Evolutionary conservation across 2,888 invertebrate species (phyloP), one percentile per base, ranked within the genome.

Genomic region (Epirrita christyi): DNA sequence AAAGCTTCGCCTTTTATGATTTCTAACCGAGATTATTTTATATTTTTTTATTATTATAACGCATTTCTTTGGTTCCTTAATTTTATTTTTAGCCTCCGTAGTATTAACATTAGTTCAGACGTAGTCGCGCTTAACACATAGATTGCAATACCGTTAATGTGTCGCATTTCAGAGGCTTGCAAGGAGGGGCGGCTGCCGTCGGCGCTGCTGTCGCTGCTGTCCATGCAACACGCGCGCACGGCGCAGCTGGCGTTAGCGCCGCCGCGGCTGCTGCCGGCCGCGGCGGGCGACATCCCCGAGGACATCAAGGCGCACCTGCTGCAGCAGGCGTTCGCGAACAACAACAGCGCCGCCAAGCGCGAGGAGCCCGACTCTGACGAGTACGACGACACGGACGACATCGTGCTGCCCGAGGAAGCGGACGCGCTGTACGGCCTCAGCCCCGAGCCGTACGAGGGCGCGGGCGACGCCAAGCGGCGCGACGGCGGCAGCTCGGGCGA

Each of bases 21-120:
- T 86, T 87, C 90, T 91, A 92, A 91, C 91, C 76, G 88, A 87
- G 78, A 85, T 83, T 85, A 78, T 83, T 78, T 78, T 76, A 72
- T 78, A 68, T 76, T 75, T 75, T n/a, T 76, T 82, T 81, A 81
- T 84, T 84, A 86, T 83, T 82, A 83, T 91, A 91, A 92, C 92
- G 92, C 92, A 92, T 92, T 92, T 92, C 92, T 91, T 92, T 92
- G 92, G 92, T 92, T 91, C 92, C 92, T 92, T 91, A 88, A 90
- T 90, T 86, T 87, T 85, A 88, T 84, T 82, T 73, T 86, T 86
- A 88, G 89, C 91, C 87, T 89, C 76, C 78, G 72, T 90, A 93
- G 87, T 89, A 93, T 85, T 93, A 92, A 86, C 93, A 89, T 73
- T 87, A 90, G 71, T 81, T 73, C 78, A 83, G 83, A 72, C 68